Evolutionary conservation across 2,113 vertebrate species (phyloP).

Genomic region (Albula goreensis): DNA sequence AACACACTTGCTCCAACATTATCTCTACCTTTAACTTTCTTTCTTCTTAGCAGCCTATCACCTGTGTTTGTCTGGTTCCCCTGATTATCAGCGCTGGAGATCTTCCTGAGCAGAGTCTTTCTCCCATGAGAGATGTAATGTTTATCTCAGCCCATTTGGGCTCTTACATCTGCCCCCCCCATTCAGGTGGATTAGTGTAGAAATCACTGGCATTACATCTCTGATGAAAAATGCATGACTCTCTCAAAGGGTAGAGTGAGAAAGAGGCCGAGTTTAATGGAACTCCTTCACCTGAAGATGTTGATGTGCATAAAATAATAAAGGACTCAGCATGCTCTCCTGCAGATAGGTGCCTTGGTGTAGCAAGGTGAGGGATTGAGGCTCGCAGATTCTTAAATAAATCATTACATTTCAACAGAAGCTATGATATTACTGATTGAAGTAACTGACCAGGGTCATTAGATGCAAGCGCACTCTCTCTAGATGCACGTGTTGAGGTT

Average conservation of each 20-base stretch:
- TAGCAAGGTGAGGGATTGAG: background rate
- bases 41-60: too few relatives aligned
- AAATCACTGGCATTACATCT: conserved; percentile 70
- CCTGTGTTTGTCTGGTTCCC: too few relatives aligned
- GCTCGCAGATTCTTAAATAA: background rate
- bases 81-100: background rate
- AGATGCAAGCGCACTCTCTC: background rate
- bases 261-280: conserved; percentile 51
- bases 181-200: conserved; percentile 63
- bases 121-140: conserved; percentile 44
- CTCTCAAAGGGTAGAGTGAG: conserved; percentile 63
- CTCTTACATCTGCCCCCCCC: conserved; percentile 49
- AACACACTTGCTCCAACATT: too few relatives aligned
- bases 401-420: conserved; percentile 23
- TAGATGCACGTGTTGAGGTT: background rate
- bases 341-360: background rate
- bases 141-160: conserved; percentile 50
- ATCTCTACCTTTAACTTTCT: too few relatives aligned
- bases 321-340: conserved; percentile 9
- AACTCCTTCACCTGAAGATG: conserved; percentile 44
- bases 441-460: conserved; percentile 21
- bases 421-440: conserved; percentile 25
- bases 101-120: background rate
- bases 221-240: conserved; percentile 73
- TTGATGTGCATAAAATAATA: conserved; percentile 49